Evolutionary conservation across 2,113 vertebrate species (phyloP).

Genomic region (Semnornis frantzii): DNA sequence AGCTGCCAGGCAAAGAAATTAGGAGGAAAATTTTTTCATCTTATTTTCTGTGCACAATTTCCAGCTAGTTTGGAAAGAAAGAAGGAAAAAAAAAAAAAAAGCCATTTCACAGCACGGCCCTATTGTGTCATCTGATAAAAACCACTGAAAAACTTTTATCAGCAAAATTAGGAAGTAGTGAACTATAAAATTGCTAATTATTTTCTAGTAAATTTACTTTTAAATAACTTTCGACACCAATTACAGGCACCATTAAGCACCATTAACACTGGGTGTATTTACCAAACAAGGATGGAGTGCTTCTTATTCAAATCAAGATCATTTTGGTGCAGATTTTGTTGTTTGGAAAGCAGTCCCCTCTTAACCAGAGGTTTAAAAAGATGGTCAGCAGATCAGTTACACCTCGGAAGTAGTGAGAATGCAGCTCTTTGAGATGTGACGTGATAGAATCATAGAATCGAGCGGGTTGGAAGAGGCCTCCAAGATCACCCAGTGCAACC

Average conservation of each 20-base stretch:
- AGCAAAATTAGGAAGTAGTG: conserved; percentile 78
- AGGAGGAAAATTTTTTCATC: not conserved
- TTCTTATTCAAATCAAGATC: conserved; percentile 41
- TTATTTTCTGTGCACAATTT: conserved; percentile 6
- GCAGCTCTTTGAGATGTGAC: not conserved
- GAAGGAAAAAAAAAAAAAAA: not conserved
- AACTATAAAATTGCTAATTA: conserved; percentile 87
- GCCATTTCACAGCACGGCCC: conserved; percentile 4
- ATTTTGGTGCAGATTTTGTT: conserved; percentile 6
- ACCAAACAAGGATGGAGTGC: conserved; percentile 67
- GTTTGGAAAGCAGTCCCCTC: not conserved
- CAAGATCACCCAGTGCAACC: no score
- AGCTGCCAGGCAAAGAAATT: conserved; percentile 7
- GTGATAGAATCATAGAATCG: not conserved
- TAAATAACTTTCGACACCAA: conserved; percentile 85
- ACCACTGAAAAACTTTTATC: conserved; percentile 66
- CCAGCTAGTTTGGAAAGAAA: not conserved
- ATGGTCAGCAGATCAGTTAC: not conserved
- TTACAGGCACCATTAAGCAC: conserved; percentile 83
- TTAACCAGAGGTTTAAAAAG: not conserved
- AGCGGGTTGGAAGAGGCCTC: no score
- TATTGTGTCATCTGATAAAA: conserved; percentile 68
- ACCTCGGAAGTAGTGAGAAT: not conserved
- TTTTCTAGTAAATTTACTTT: conserved; percentile 86
- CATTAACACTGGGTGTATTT: conserved; percentile 76